phyloP scores from a whole-genome alignment of 2,113 vertebrate species.

The Pachyramphus minor region DNA sequence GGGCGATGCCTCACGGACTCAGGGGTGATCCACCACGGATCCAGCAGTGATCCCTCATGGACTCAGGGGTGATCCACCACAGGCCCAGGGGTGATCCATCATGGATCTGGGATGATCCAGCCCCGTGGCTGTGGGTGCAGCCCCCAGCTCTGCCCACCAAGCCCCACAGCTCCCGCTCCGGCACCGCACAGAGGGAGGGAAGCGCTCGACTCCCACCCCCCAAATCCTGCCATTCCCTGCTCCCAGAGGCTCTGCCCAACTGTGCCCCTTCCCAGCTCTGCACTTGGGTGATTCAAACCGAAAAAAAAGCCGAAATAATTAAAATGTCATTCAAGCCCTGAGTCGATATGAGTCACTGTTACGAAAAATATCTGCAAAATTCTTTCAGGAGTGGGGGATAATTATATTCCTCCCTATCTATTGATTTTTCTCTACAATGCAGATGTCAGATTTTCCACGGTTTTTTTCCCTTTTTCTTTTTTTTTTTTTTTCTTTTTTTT shows the following conservation, averaged over 20 bases:
- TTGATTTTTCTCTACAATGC: constrained; percentile 68
- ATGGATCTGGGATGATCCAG: neutral
- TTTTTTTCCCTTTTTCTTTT: neutral
- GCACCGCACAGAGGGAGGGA: neutral
- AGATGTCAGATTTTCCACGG: constrained; percentile 75
- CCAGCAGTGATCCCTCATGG: neutral
- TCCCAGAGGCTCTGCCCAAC: neutral
- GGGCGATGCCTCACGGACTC: neutral
- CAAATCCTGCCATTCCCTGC: neutral
- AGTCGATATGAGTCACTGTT: constrained; percentile 69
- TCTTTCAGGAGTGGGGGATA: constrained; percentile 69
- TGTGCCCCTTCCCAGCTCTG: neutral
- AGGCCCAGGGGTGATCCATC: neutral
- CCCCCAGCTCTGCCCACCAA: neutral
- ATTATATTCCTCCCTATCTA: constrained; percentile 74
- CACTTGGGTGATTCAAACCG: constrained; percentile 56
- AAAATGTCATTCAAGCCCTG: constrained; percentile 74
- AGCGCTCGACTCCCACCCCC: neutral
- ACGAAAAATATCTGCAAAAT: constrained; percentile 62
- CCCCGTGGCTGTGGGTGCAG: neutral
- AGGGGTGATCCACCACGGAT: neutral
- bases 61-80: neutral
- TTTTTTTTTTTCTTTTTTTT: neutral
- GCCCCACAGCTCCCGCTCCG: neutral
- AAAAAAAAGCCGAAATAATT: constrained; percentile 66